Evolutionary conservation across 1,140 invertebrate genomes (phyloP).

Genomic region (Neotoxoptera formosana): DNA sequence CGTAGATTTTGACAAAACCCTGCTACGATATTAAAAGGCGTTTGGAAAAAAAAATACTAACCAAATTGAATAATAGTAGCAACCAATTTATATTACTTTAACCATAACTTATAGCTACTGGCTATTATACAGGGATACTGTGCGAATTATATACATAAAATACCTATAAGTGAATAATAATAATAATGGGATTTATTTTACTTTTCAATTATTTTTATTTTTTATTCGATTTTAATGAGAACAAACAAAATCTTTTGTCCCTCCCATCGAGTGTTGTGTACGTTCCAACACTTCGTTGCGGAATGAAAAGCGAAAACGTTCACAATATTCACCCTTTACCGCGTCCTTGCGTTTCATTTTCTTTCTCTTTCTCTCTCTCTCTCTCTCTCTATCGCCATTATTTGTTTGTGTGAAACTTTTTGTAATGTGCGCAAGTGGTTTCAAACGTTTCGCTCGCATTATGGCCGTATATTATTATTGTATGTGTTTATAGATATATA

Average conservation of each 20-base stretch:
- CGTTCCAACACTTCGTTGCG: neutral
- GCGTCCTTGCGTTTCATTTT: neutral
- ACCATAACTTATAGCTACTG: neutral
- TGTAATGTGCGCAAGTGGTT: neutral
- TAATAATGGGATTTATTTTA: neutral
- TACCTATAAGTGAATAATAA: neutral
- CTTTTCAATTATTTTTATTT: neutral
- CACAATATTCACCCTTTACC: neutral
- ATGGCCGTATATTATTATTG: neutral
- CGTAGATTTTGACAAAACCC: neutral
- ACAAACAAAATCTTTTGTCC: neutral
- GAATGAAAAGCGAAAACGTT: slow-evolving; percentile 31
- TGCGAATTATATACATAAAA: neutral
- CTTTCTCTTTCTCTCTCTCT: neutral
- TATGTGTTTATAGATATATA: neutral
- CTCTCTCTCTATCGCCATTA: neutral
- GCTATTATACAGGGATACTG: neutral
- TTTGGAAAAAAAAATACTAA: neutral
- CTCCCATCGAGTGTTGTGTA: neutral
- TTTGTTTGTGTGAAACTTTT: neutral
- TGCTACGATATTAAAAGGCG: neutral
- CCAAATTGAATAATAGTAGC: neutral
- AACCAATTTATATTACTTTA: neutral
- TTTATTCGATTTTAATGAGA: neutral
- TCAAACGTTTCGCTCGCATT: neutral